Percentiles rank a stretch among this genome's conserved stretches.
Evolutionary conservation across 2,113 vertebrate genomes (phyloP).

Genomic region (Centropus unirufus): DNA sequence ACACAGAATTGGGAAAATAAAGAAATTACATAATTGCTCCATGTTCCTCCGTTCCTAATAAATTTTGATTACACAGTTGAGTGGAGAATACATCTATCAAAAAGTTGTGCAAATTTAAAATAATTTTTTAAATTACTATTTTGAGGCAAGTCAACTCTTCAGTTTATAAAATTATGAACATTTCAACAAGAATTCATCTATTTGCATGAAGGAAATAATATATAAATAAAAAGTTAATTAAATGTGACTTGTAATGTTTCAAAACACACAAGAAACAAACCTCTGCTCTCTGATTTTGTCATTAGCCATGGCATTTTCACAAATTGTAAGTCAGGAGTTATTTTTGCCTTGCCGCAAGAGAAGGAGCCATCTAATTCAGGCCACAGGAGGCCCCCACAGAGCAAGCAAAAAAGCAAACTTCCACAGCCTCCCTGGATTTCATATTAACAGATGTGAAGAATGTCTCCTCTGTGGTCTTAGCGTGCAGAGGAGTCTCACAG

Average conservation of each 20-base stretch:
- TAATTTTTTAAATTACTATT: neutral
- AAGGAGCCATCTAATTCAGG: slow-evolving; percentile 64
- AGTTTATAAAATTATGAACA: neutral
- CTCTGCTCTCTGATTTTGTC: neutral
- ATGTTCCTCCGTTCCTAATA: neutral
- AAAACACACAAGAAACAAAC: neutral
- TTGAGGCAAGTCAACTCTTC: neutral
- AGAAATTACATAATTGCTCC: neutral
- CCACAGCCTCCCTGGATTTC: slow-evolving; percentile 34
- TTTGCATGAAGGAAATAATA: neutral
- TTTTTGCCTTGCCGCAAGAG: neutral
- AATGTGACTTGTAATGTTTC: neutral
- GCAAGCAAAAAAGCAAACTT: slow-evolving; percentile 59
- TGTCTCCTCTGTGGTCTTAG: neutral
- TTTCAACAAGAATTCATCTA: neutral
- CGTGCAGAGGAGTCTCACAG: neutral
- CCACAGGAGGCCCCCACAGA: slow-evolving; percentile 77
- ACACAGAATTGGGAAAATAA: neutral
- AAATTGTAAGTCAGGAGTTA: neutral
- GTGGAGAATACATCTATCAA: neutral
- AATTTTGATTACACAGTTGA: neutral
- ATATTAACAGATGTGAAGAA: neutral
- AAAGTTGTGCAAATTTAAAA: neutral
- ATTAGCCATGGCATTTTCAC: neutral
- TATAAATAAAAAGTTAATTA: neutral